These are phyloP conservation scores for Pristis pectinata DNA, from an alignment of 2,797 vertebrate genomes.

Conservation along the genomic window DNA sequence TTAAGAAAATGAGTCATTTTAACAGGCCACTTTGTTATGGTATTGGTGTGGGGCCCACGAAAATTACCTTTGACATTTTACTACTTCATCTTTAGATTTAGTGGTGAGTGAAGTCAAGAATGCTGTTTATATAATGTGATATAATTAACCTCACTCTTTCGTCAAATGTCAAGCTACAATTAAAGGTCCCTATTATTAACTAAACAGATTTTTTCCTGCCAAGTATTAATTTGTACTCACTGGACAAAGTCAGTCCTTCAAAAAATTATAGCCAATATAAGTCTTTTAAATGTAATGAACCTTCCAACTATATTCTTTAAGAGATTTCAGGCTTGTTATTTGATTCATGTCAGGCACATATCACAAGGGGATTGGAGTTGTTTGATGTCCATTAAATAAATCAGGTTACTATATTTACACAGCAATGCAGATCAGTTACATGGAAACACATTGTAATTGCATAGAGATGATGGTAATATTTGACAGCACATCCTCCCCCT, in stretches of 20 bases:
- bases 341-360: not conserved
- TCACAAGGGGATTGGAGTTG: not conserved
- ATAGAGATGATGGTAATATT: not conserved
- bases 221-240: not conserved
- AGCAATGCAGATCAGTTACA: slow-evolving; percentile 21
- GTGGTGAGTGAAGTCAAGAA: not conserved
- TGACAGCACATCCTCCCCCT: not conserved
- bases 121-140: slow-evolving; percentile 11
- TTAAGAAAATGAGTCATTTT: not conserved
- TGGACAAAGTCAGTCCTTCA: not conserved
- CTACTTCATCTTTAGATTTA: not conserved
- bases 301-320: not conserved
- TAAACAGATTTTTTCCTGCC: not conserved
- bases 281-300: not conserved
- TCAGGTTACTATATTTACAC: slow-evolving; percentile 15
- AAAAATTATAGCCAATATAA: not conserved
- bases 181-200: not conserved
- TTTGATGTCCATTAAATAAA: slow-evolving; percentile 32
- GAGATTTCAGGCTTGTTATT: slow-evolving; percentile 4
- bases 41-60: not conserved
- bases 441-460: not conserved
- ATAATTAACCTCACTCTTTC: slow-evolving; percentile 4
- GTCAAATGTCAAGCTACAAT: not conserved
- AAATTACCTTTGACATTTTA: slow-evolving; percentile 12
- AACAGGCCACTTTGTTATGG: not conserved